phyloP scores from a whole-genome alignment of 92 coral and sea anemone species.

The Epizoanthus illoricatus region DNA sequence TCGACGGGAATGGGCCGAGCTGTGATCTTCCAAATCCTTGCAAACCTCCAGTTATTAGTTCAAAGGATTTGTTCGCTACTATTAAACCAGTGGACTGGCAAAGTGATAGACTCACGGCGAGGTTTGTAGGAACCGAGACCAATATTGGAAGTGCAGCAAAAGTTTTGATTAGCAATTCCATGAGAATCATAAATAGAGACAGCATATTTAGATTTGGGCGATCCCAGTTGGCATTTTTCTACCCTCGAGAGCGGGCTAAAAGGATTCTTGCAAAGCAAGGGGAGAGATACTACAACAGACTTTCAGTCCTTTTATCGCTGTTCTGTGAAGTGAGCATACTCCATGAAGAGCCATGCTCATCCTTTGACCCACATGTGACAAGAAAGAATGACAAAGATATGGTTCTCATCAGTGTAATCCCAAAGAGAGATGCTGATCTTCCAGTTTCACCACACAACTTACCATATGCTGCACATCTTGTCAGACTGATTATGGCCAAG shows the following conservation, averaged over 20 bases:
- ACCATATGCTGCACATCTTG: conserved; percentile 77
- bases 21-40: conserved; percentile 49
- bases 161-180: conserved; percentile 69
- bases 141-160: conserved; percentile 63
- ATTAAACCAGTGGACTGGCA: conserved; percentile 69
- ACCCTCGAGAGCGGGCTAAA: conserved; percentile 77
- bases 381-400: conserved; percentile 63
- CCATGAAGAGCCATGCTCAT: conserved; percentile 68
- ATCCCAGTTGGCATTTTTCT: conserved; percentile 82
- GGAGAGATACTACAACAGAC: conserved; percentile 76
- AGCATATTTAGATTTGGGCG: conserved; percentile 90
- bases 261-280: conserved; percentile 87
- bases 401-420: conserved; percentile 71
- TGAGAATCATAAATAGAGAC: conserved; percentile 66
- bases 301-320: conserved; percentile 75
- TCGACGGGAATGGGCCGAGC: conserved; percentile 78
- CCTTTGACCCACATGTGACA: conserved; percentile 74
- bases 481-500: conserved; percentile 78
- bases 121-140: conserved; percentile 89
- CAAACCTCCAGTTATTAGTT: conserved; percentile 80
- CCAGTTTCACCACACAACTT: conserved; percentile 39
- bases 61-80: conserved; percentile 67
- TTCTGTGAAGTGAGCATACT: conserved; percentile 78
- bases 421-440: conserved; percentile 65
- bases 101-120: conserved; percentile 64